Conservation (phyloP, 2,797 vertebrate genomes). For the Eupleurogrammus muticus region DNA sequence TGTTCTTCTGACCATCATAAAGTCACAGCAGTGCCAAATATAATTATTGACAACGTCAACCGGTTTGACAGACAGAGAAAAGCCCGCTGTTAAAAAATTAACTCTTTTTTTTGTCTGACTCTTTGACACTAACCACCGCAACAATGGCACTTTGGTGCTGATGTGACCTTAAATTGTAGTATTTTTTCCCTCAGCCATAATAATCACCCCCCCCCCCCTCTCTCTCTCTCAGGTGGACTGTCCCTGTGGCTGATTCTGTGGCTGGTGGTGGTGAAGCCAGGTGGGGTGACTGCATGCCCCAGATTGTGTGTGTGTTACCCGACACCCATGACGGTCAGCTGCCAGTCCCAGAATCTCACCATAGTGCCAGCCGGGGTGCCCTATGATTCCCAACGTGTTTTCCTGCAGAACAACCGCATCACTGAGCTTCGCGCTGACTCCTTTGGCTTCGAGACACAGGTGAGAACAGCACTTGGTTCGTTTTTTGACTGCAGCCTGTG, state of each 20-base stretch:
- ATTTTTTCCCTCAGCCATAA: background rate
- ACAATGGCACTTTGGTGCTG: background rate
- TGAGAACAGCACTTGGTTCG: constrained; percentile 33
- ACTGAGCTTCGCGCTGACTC: constrained; percentile 91
- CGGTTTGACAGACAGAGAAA: constrained; percentile 43
- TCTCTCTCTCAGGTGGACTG: constrained; percentile 75
- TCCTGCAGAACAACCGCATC: constrained; percentile 98
- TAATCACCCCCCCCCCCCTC: constrained; percentile 10
- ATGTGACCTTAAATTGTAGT: background rate
- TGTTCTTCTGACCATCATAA: constrained; percentile 51
- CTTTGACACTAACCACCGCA: background rate
- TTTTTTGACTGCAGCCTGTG: background rate
- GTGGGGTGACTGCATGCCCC: constrained; percentile 86
- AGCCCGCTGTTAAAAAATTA: constrained; percentile 15
- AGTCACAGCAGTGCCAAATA: constrained; percentile 49
- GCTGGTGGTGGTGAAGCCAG: constrained; percentile 82
- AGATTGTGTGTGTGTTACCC: constrained; percentile 96
- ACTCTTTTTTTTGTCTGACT: constrained; percentile 15
- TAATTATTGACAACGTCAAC: constrained; percentile 51
- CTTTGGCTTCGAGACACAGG: constrained; percentile 92
- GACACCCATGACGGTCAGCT: constrained; percentile 97
- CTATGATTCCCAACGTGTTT: constrained; percentile 93
- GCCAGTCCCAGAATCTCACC: constrained; percentile 97
- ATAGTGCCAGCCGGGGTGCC: constrained; percentile 91
- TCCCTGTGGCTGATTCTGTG: constrained; percentile 83